Conservation (phyloP, 1,140 invertebrate species). For the Macrobrachium rosenbergii region DNA sequence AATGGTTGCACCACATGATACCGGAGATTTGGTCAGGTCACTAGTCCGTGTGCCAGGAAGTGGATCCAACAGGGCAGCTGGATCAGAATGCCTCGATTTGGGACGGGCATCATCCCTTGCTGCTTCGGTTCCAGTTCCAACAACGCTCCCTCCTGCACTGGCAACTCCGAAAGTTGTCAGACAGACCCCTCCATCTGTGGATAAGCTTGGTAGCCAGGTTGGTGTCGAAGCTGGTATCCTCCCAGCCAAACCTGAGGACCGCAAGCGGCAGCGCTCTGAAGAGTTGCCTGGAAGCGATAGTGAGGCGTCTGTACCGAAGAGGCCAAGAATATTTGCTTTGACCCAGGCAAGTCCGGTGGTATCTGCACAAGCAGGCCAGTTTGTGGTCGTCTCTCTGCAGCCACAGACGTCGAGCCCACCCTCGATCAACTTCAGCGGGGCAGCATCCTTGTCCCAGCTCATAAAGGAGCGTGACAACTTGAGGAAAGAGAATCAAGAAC, state of each 20-base stretch:
- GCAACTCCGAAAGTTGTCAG: not conserved
- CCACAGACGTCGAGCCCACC: not conserved
- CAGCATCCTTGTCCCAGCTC: not conserved
- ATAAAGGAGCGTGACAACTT: not conserved
- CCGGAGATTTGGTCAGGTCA: slow-evolving; percentile 23
- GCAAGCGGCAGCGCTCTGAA: too few relatives aligned
- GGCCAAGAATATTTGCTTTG: too few relatives aligned
- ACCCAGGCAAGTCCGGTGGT: too few relatives aligned
- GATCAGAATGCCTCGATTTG: slow-evolving; percentile 16
- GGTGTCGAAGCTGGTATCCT: not conserved
- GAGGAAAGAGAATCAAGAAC: not conserved
- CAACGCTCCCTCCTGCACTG: slow-evolving; percentile 5
- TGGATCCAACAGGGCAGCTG: slow-evolving; percentile 13
- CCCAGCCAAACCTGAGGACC: not conserved
- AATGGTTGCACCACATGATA: slow-evolving; percentile 28
- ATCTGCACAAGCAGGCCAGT: not conserved
- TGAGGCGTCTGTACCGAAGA: too few relatives aligned
- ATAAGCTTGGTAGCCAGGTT: not conserved
- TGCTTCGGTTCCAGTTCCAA: slow-evolving; percentile 7
- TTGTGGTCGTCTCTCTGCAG: not conserved
- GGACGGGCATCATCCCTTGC: slow-evolving; percentile 23
- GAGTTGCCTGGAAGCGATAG: too few relatives aligned
- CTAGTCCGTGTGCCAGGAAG: slow-evolving; percentile 21
- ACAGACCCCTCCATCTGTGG: not conserved
- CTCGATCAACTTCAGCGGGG: not conserved